These are phyloP conservation scores for Carlito syrichta DNA, from an alignment of 2,113 vertebrate species.

Conservation along the genomic window DNA sequence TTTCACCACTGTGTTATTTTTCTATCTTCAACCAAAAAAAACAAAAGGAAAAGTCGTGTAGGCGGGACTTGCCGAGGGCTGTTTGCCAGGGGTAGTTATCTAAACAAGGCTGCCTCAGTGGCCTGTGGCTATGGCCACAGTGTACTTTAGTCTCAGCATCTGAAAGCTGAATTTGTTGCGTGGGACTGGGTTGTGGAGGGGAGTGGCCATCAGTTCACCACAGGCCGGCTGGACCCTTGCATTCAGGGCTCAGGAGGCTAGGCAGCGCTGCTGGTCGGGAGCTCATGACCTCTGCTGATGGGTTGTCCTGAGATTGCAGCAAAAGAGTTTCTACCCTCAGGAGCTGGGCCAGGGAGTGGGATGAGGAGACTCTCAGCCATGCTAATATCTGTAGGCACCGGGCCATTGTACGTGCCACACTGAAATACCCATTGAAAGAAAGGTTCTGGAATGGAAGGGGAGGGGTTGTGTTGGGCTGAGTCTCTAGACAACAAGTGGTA, in stretches of 20 bases:
- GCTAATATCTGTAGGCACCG: neutral
- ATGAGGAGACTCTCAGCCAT: neutral
- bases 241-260: constrained; percentile 13
- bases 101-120: neutral
- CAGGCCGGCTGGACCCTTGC: neutral
- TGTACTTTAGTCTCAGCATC: neutral
- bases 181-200: neutral
- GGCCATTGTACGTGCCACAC: neutral
- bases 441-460: neutral
- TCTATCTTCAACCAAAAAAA: neutral
- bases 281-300: neutral
- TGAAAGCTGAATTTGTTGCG: constrained; percentile 4
- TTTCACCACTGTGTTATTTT: neutral
- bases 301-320: neutral
- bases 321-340: neutral
- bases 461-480: accelerated
- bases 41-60: neutral
- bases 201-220: neutral
- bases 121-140: neutral
- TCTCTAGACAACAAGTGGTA: neutral
- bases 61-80: neutral
- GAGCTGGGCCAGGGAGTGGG: neutral
- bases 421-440: neutral
- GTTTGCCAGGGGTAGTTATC: neutral
- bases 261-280: neutral